phyloP scores from a whole-genome alignment of 2,113 vertebrate species.

The Oxyura jamaicensis region DNA sequence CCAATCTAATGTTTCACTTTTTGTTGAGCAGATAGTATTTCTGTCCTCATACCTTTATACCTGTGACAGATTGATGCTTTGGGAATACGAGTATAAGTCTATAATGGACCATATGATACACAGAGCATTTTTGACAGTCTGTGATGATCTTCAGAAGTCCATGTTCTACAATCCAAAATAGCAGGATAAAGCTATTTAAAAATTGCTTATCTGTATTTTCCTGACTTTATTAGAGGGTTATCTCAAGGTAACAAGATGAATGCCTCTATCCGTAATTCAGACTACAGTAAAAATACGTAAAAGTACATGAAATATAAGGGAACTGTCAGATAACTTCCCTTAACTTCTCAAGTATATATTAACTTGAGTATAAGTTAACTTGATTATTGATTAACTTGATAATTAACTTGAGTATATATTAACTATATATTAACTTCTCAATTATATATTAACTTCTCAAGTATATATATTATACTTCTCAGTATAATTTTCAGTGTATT shows the following conservation, averaged over 20 bases:
- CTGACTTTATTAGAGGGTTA: background rate
- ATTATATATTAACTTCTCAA: background rate
- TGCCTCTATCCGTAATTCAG: background rate
- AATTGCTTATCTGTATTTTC: background rate
- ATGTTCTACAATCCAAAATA: background rate
- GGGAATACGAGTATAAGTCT: background rate
- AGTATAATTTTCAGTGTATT: background rate
- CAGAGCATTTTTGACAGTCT: background rate
- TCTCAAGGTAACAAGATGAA: background rate
- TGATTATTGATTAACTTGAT: no score
- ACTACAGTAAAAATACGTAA: background rate
- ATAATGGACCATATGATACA: background rate
- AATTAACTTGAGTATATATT: no score
- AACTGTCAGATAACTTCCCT: background rate
- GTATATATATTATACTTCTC: no score
- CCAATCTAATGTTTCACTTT: background rate
- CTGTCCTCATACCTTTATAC: background rate
- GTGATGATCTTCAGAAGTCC: background rate
- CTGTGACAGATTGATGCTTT: background rate
- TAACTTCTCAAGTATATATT: background rate
- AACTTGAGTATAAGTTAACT: no score
- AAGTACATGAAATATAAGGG: background rate
- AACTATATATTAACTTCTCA: background rate
- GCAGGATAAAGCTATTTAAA: background rate
- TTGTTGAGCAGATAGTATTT: background rate